Conservation (phyloP, 1,140 invertebrate genomes). For the Eueides isabella region DNA sequence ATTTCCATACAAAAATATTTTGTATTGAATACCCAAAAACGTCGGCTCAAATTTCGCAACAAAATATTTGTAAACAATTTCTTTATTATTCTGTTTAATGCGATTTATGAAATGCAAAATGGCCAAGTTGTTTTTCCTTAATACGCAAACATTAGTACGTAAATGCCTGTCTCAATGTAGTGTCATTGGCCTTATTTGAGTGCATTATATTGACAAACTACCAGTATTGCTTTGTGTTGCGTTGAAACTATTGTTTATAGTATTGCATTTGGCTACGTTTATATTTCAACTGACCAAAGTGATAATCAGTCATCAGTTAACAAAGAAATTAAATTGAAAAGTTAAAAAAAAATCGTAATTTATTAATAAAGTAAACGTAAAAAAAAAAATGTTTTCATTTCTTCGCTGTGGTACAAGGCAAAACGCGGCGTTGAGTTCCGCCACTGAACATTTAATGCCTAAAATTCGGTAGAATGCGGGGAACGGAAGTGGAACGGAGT, state of each 20-base stretch:
- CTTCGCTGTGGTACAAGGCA: no score
- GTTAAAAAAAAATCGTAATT: no score
- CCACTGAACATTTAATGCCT: no score
- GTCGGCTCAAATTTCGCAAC: not conserved
- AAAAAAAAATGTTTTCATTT: no score
- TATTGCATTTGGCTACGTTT: not conserved
- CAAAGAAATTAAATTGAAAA: no score
- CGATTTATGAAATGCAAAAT: not conserved
- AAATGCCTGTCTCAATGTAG: not conserved
- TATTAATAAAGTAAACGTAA: no score
- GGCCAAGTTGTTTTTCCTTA: not conserved
- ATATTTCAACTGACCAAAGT: not conserved
- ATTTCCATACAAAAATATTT: no score
- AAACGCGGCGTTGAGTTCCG: no score
- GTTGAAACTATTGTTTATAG: not conserved
- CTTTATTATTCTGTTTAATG: not conserved
- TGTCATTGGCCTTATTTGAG: slow-evolving; percentile 25
- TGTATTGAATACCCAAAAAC: not conserved
- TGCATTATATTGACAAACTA: slow-evolving; percentile 16
- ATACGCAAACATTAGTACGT: not conserved
- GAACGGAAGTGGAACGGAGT: no score
- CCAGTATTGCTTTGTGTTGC: slow-evolving; percentile 9
- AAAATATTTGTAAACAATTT: not conserved
- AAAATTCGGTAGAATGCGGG: no score
- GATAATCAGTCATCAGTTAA: not conserved